phyloP scores from a whole-genome alignment of 2,113 vertebrate genomes.

The Podarcis raffonei region DNA sequence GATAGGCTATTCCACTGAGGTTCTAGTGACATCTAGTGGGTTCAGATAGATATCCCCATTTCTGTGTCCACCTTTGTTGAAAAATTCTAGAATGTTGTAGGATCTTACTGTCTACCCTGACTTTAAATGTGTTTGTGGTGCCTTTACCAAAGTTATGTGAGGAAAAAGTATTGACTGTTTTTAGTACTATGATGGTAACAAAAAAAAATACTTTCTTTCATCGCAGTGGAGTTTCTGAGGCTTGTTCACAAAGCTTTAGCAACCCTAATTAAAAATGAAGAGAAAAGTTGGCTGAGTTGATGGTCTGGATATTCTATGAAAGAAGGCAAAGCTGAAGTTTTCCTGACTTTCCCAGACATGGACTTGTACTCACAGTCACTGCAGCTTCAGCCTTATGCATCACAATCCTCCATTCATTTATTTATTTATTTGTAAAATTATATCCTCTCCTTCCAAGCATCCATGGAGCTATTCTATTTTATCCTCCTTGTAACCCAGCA shows the following conservation, averaged over 20 bases:
- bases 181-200: not conserved
- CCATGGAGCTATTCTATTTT: not conserved
- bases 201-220: not conserved
- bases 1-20: conserved; percentile 31
- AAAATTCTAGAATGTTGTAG: not conserved
- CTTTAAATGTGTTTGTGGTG: accelerated
- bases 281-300: not conserved
- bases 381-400: not conserved
- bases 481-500: not conserved
- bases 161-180: not conserved
- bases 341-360: not conserved
- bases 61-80: not conserved
- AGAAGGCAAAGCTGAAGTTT: not conserved
- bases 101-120: accelerated
- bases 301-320: not conserved
- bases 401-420: not conserved
- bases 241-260: not conserved
- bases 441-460: not conserved
- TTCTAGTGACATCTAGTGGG: conserved; percentile 74
- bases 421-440: not conserved
- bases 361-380: not conserved
- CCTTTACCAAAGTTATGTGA: not conserved
- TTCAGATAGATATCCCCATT: conserved; percentile 9
- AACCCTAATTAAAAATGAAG: not conserved
- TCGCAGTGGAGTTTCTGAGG: not conserved